Evolutionary conservation across 2,888 invertebrate species (phyloP).

Genomic region (Sepioteuthis lessoniana): DNA sequence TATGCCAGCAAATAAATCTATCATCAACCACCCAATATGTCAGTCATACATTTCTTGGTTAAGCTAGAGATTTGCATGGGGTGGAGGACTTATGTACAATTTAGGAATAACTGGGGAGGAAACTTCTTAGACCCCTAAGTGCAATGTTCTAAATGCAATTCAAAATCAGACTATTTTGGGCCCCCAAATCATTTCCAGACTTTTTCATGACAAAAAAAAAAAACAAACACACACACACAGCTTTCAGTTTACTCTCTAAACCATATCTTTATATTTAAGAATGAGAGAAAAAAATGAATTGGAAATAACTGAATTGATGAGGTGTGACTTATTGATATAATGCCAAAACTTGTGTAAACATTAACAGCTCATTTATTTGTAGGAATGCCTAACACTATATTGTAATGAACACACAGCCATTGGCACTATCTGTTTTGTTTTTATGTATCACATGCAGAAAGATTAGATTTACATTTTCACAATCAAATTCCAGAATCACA

Average conservation of each 20-base stretch:
- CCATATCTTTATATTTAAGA: background rate
- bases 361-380: background rate
- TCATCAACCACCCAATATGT: background rate
- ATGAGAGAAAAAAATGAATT: background rate
- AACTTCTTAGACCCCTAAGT: background rate
- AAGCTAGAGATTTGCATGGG: background rate
- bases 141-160: background rate
- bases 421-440: background rate
- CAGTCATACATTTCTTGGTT: background rate
- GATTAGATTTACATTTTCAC: background rate
- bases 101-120: too few species aligned
- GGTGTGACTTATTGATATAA: background rate
- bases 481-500: background rate
- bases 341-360: background rate
- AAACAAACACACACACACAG: too few species aligned
- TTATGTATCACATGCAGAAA: background rate
- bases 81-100: background rate
- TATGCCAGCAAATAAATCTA: background rate
- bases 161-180: background rate
- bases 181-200: background rate
- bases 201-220: too few species aligned
- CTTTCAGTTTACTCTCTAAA: background rate
- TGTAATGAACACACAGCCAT: background rate
- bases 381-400: background rate
- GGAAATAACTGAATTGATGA: background rate